Conservation (phyloP, 1,140 invertebrate genomes). For the Brachionus sp. region DNA sequence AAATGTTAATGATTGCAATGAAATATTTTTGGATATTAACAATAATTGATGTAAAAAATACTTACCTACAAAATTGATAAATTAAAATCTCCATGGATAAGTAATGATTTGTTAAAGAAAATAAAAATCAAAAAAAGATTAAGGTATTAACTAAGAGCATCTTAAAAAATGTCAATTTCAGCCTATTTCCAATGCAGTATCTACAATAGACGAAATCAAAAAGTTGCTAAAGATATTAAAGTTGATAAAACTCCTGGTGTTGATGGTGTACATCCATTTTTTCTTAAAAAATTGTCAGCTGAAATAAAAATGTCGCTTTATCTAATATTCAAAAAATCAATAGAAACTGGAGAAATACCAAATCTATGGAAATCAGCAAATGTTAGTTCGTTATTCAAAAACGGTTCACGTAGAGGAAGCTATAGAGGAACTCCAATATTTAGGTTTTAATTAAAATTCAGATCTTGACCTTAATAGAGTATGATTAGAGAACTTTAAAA, state of each 20-base stretch:
- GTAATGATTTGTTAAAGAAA: not conserved
- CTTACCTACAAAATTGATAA: not conserved
- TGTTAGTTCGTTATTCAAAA: no score
- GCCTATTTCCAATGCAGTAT: not conserved
- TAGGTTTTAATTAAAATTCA: no score
- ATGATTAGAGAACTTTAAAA: no score
- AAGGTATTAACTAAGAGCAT: not conserved
- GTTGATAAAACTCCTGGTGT: not conserved
- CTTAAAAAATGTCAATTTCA: not conserved
- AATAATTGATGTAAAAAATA: no score
- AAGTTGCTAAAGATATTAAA: no score
- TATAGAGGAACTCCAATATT: no score
- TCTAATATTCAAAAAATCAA: not conserved
- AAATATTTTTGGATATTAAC: no score
- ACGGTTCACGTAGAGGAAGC: no score
- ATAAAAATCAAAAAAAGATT: not conserved
- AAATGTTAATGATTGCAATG: no score
- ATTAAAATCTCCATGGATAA: not conserved
- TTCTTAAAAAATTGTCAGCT: not conserved
- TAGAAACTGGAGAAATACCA: not conserved
- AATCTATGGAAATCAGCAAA: not conserved
- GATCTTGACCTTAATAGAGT: no score
- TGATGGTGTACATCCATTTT: not conserved
- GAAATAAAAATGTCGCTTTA: not conserved
- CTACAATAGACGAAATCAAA: not conserved